Percentiles rank a stretch among this genome's conserved stretches.
These are phyloP conservation scores for Scolopax bukidnonensis DNA, from an alignment of 2,797 vertebrate genomes.

Conservation along the genomic window DNA sequence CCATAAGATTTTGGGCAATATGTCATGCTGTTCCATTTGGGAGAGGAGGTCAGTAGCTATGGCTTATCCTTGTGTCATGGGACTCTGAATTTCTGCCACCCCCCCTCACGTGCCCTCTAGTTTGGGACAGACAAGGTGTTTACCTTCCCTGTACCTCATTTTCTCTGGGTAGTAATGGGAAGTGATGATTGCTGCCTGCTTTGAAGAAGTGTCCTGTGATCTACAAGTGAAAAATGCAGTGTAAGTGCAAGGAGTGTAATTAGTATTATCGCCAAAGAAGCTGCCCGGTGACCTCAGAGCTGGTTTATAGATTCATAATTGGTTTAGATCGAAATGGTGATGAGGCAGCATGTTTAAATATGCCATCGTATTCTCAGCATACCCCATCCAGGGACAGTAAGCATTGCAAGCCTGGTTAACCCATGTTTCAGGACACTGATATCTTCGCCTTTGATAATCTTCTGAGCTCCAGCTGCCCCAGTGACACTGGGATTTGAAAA, in stretches of 20 bases:
- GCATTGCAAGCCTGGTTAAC: background rate
- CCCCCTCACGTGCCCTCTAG: background rate
- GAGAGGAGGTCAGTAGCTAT: background rate
- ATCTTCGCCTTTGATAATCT: background rate
- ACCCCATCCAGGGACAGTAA: background rate
- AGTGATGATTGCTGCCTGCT: conserved; percentile 11
- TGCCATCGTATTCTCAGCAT: background rate
- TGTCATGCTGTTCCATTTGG: background rate
- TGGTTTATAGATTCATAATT: conserved; percentile 51
- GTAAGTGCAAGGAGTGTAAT: conserved; percentile 37
- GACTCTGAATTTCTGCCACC: background rate
- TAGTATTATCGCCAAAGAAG: conserved; percentile 44
- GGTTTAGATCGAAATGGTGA: background rate
- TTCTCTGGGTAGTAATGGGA: conserved; percentile 23
- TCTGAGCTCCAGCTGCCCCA: background rate
- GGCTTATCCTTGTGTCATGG: background rate
- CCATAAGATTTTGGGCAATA: background rate
- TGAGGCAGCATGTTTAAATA: background rate
- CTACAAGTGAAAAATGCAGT: conserved; percentile 21
- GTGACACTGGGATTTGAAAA: conserved; percentile 15
- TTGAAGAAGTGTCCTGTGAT: conserved; percentile 57
- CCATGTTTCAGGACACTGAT: background rate
- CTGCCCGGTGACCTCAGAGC: background rate
- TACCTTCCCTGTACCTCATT: background rate
- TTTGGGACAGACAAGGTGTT: background rate